These are phyloP conservation scores for Neoseiulus cucumeris DNA, from an alignment of 1,140 invertebrate species.

Conservation along the genomic window DNA sequence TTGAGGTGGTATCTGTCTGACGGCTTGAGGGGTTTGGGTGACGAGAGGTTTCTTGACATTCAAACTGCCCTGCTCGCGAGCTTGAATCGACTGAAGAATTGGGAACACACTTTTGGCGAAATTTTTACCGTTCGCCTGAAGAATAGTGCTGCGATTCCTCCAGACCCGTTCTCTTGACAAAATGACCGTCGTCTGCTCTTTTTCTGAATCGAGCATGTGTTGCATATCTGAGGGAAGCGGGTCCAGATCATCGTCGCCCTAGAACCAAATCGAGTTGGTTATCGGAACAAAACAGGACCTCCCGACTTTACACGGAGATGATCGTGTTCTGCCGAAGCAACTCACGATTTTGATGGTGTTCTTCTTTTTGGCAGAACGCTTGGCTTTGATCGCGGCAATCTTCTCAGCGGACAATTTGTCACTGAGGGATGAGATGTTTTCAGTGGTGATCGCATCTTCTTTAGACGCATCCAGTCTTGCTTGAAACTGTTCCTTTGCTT, in stretches of 20 bases:
- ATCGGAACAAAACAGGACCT: too few relatives aligned
- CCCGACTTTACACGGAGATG: too few relatives aligned
- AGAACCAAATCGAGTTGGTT: too few relatives aligned
- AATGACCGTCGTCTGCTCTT: slow-evolving; percentile 87
- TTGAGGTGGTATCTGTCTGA: slow-evolving; percentile 3
- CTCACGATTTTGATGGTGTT: slow-evolving; percentile 55
- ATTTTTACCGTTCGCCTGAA: slow-evolving; percentile 80
- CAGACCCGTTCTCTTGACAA: slow-evolving; percentile 81
- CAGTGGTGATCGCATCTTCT: slow-evolving; percentile 49
- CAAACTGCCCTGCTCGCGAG: slow-evolving; percentile 63
- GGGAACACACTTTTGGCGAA: slow-evolving; percentile 89
- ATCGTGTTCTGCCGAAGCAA: too few relatives aligned
- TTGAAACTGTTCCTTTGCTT: slow-evolving; percentile 82
- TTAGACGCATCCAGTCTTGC: slow-evolving; percentile 81
- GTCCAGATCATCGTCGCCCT: slow-evolving; percentile 52
- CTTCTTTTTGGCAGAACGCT: slow-evolving; percentile 82
- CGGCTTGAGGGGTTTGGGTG: background rate
- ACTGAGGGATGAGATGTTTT: slow-evolving; percentile 43
- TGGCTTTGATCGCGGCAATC: slow-evolving; percentile 92
- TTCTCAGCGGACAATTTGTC: slow-evolving; percentile 93
- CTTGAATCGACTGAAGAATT: slow-evolving; percentile 72
- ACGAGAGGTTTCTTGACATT: background rate
- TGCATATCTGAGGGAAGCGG: slow-evolving; percentile 44
- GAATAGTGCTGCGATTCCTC: slow-evolving; percentile 78
- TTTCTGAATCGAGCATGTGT: slow-evolving; percentile 78